A percentile compares a stretch with the other conserved stretches of the same genome.
Conservation (phyloP, 2,797 vertebrate species). For the Mormyrops attenuatus region DNA sequence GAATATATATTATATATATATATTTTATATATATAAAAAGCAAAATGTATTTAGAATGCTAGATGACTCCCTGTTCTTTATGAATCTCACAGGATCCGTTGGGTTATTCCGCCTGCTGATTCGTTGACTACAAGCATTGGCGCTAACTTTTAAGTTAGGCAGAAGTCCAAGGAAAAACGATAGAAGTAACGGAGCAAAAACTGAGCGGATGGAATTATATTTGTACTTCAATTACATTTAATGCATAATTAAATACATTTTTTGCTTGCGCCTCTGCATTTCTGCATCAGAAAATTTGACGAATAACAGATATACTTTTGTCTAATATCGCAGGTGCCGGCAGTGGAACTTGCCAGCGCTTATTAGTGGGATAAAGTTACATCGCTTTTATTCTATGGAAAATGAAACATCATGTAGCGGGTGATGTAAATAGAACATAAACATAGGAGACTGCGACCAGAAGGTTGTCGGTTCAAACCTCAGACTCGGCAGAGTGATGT, state of each 20-base stretch:
- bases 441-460: too few species aligned
- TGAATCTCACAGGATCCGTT: background rate
- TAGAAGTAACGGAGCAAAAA: background rate
- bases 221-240: background rate
- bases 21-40: too few species aligned
- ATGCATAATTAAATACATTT: background rate
- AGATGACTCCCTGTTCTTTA: background rate
- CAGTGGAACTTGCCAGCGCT: too few species aligned
- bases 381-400: too few species aligned
- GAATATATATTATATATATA: too few species aligned
- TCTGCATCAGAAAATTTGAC: background rate
- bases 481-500: too few species aligned
- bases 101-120: background rate
- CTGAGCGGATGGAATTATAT: background rate
- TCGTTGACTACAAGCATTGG: background rate
- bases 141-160: background rate
- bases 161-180: background rate
- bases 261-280: background rate
- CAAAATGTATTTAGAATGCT: background rate
- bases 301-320: background rate
- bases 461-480: too few species aligned
- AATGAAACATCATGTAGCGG: too few species aligned
- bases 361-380: too few species aligned
- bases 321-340: too few species aligned
- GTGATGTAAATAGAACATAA: too few species aligned